phyloP scores from a whole-genome alignment of 2,113 vertebrate species.

The Orientallactaga bullata region DNA sequence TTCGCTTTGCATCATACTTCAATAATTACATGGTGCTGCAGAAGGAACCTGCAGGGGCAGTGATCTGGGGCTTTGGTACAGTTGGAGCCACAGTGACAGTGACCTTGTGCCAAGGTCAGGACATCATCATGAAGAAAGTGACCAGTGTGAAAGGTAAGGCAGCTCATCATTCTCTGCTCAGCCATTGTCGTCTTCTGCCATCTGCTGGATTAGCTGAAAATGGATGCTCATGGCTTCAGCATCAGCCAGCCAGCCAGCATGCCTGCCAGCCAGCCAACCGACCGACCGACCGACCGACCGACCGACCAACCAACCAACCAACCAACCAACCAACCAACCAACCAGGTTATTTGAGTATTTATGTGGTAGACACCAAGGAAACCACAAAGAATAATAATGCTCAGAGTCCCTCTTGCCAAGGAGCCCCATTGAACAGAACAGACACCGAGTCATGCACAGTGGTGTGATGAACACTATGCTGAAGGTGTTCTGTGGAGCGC shows the following conservation, averaged over 20 bases:
- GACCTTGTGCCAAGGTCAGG: conserved; percentile 63
- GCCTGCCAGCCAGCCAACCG: background rate
- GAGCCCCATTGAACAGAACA: background rate
- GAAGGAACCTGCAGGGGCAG: conserved; percentile 89
- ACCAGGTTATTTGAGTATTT: background rate
- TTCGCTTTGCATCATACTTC: conserved; percentile 93
- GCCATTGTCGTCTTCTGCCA: conserved; percentile 78
- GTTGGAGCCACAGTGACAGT: conserved; percentile 82
- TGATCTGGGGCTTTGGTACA: conserved; percentile 92
- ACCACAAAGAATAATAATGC: conserved; percentile 3
- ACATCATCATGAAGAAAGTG: conserved; percentile 75
- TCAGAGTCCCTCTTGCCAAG: background rate
- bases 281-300: background rate
- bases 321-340: background rate
- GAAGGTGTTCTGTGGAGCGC: background rate
- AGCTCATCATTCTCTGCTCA: background rate
- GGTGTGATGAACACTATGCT: background rate
- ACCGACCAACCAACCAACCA: background rate
- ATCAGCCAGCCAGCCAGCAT: background rate
- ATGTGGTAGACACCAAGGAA: background rate
- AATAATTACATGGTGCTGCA: conserved; percentile 94
- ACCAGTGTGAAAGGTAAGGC: conserved; percentile 81
- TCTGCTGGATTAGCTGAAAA: conserved; percentile 77
- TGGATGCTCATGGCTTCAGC: background rate
- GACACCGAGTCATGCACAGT: background rate